Conservation (phyloP, 2,113 vertebrate species). For the Siniperca chuatsi region DNA sequence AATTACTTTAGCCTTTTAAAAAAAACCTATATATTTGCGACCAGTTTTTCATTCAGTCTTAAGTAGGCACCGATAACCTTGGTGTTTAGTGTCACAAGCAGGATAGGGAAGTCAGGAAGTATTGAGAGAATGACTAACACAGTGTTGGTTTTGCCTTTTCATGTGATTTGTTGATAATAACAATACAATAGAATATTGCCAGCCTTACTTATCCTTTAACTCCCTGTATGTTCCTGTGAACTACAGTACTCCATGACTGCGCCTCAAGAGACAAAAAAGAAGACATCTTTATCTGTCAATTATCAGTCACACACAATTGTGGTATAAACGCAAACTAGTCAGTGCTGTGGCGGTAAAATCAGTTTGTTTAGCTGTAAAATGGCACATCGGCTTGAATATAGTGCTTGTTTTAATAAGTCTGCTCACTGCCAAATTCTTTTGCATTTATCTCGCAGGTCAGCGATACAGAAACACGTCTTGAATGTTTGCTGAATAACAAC, state of each 20-base stretch:
- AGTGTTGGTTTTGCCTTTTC: neutral
- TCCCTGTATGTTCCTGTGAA: neutral
- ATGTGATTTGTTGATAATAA: neutral
- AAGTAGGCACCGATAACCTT: neutral
- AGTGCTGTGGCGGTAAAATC: neutral
- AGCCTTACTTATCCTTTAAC: neutral
- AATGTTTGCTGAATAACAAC: constrained; percentile 99
- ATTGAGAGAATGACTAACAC: neutral
- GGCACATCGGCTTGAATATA: neutral
- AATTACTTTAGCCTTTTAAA: too few species aligned
- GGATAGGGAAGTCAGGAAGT: neutral
- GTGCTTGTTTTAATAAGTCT: neutral
- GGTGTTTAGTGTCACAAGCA: neutral
- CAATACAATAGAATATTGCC: neutral
- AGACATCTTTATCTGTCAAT: neutral
- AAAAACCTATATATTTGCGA: neutral
- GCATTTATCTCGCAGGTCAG: constrained; percentile 87
- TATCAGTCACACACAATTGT: neutral
- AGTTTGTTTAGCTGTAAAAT: neutral
- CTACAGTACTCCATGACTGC: neutral
- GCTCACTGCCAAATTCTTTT: constrained; percentile 1
- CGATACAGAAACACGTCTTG: constrained; percentile 97
- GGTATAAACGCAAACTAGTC: neutral
- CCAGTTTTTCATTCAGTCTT: neutral
- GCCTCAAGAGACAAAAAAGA: neutral